phyloP scores from a whole-genome alignment of 2,888 invertebrate species.

The Panorpa germanica region DNA sequence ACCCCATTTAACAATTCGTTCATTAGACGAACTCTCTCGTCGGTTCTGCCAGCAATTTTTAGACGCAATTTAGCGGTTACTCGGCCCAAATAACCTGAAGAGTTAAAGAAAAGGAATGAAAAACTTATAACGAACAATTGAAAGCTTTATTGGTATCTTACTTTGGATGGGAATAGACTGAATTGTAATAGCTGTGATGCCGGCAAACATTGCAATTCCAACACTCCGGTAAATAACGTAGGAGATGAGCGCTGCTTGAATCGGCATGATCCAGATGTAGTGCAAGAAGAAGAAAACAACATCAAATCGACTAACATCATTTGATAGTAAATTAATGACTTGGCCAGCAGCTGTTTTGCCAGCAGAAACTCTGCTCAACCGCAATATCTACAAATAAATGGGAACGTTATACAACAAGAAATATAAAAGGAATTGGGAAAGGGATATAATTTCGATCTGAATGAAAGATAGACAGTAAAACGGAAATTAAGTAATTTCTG shows the following conservation, averaged over 20 bases:
- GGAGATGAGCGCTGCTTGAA: conserved; percentile 37
- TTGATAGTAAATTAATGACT: conserved; percentile 67
- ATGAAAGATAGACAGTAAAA: no score
- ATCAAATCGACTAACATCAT: conserved; percentile 80
- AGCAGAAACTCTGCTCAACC: conserved; percentile 53
- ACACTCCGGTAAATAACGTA: conserved; percentile 34
- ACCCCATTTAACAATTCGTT: conserved; percentile 74
- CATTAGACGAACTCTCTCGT: conserved; percentile 73
- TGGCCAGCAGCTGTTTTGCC: conserved; percentile 55
- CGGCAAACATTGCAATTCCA: conserved; percentile 34
- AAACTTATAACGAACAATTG: no score
- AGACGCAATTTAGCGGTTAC: conserved; percentile 42
- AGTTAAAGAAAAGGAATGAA: no score
- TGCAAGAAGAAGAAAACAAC: conserved; percentile 66
- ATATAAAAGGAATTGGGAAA: no score
- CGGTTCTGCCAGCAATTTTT: conserved; percentile 60
- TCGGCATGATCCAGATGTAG: conserved; percentile 59
- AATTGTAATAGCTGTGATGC: conserved; percentile 41
- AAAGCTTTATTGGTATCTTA: conserved; percentile 16
- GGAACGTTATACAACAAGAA: neutral
- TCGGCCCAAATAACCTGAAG: conserved; percentile 52
- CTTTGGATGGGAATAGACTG: conserved; percentile 58
- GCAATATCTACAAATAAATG: conserved; percentile 23
- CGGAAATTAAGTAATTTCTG: no score
- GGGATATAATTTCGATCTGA: no score